A percentile compares a stretch with the other conserved stretches of the same genome.
Conservation (phyloP, 2,113 vertebrate genomes). For the Numida meleagris region DNA sequence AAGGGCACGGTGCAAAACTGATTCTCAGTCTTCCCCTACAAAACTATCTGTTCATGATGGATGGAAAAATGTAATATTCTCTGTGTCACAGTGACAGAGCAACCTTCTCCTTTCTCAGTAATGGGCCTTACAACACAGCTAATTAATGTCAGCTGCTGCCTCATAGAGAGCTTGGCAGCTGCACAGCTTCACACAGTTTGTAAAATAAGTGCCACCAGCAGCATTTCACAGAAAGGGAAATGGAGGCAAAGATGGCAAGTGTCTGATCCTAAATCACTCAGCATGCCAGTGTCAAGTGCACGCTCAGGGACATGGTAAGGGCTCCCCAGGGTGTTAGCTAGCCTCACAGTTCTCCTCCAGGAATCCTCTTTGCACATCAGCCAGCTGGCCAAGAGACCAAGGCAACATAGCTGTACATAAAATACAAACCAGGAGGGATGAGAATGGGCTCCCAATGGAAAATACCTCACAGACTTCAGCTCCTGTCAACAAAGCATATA, state of each 20-base stretch:
- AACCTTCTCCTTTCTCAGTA: neutral
- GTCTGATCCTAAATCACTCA: constrained; percentile 39
- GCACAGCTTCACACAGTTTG: neutral
- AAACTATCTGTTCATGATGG: neutral
- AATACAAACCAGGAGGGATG: constrained; percentile 1
- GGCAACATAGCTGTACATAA: constrained; percentile 2
- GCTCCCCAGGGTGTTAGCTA: neutral
- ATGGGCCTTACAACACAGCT: neutral
- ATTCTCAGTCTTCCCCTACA: neutral
- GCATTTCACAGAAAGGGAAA: constrained; percentile 6
- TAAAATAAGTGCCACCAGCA: neutral
- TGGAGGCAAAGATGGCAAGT: constrained; percentile 3
- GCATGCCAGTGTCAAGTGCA: neutral
- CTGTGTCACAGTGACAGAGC: neutral
- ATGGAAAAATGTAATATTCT: neutral
- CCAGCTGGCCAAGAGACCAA: neutral
- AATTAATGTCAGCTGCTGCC: constrained; percentile 13
- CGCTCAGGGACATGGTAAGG: fast-evolving
- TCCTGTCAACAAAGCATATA: constrained; percentile 21
- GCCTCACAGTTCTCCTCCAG: neutral
- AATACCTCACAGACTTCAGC: constrained; percentile 9
- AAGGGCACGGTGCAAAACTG: neutral
- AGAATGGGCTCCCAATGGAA: neutral
- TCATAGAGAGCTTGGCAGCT: constrained; percentile 28
- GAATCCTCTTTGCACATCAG: constrained; percentile 25